Base-by-base conservation (phyloP, 53 echinoderm and acorn worm genomes). In the Mesocentrotus franciscanus region DNA sequence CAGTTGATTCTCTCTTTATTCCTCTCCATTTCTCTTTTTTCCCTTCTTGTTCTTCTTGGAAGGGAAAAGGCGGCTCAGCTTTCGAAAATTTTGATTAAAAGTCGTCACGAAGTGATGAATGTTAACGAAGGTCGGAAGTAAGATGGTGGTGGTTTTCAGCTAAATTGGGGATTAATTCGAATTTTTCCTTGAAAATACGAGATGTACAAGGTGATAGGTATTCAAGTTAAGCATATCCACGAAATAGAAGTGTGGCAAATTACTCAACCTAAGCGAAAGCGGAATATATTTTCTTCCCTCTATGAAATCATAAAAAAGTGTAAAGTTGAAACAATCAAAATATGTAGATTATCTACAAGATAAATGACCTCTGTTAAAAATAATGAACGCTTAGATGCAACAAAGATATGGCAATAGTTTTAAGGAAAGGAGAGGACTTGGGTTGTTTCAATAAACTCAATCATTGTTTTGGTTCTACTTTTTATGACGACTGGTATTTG, bases 31-130 rank as follows among this genome's bases (percentile, higher is more conserved):
- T 85, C 85, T 22, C 9, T 81, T 15, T 85, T 85, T 42, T 22
- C 34, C 42, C 42, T 42, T 9, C 9, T 49, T 39, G 9, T 84
- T 49, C 22, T 84, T 29, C 59, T 10, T 87, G n/a, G 2, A 11
- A 49, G 20, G 24, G 10, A 85, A 49, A 35, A 66, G 34, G 35
- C 91, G 64, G 34, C 91, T 91, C 91, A 66, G 66, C 9, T 91
- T 91, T 62, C 91, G 9, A 62, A 60, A 60, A 61, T 34, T 66
- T 91, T 91, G 91, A 91, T 91, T 91, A 91, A 91, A 91, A 36
- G 9, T 87, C 20, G 27, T 87, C 57, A 56, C 18, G 27, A 58
- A 29, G 13, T 87, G 57, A 29, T 87, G 85, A 10, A 56, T 85
- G 85, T 55, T 85, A 22, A 85, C 85, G 20, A 85, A 85, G 24